phyloP scores from a whole-genome alignment of 2,888 invertebrate genomes.

The Nebria salina region DNA sequence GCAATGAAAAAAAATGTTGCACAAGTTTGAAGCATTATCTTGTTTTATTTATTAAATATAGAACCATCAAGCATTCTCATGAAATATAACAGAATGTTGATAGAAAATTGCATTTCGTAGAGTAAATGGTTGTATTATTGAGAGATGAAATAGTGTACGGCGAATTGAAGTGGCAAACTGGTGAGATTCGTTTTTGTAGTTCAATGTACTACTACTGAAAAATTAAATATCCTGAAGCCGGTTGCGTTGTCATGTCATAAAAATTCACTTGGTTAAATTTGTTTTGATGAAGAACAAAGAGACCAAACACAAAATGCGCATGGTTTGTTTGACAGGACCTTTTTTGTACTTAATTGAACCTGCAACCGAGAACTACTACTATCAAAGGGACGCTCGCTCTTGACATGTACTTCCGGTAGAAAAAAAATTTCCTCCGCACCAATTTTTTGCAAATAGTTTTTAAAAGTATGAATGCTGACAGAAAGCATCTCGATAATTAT shows the following conservation, averaged over 20 bases:
- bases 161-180: too few relatives aligned
- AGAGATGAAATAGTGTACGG: too few relatives aligned
- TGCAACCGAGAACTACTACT: background rate
- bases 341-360: slow-evolving; percentile 33
- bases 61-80: too few relatives aligned
- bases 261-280: slow-evolving; percentile 28
- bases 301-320: slow-evolving; percentile 34
- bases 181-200: too few relatives aligned
- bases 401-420: background rate
- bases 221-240: background rate
- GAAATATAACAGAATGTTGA: too few relatives aligned
- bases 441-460: background rate
- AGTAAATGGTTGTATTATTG: too few relatives aligned
- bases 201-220: background rate
- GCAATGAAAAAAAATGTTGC: too few relatives aligned
- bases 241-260: slow-evolving; percentile 8
- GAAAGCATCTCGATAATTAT: too few relatives aligned
- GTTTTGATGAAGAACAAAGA: slow-evolving; percentile 24
- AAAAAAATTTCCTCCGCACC: background rate
- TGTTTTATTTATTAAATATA: too few relatives aligned
- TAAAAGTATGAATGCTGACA: too few relatives aligned
- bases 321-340: slow-evolving; percentile 23
- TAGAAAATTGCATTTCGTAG: too few relatives aligned
- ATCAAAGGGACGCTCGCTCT: slow-evolving; percentile 6
- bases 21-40: too few relatives aligned